Percentiles rank a stretch among this genome's conserved stretches.
Evolutionary conservation across 2,113 vertebrate species (phyloP).

Genomic region (Microcebus tavaratra): DNA sequence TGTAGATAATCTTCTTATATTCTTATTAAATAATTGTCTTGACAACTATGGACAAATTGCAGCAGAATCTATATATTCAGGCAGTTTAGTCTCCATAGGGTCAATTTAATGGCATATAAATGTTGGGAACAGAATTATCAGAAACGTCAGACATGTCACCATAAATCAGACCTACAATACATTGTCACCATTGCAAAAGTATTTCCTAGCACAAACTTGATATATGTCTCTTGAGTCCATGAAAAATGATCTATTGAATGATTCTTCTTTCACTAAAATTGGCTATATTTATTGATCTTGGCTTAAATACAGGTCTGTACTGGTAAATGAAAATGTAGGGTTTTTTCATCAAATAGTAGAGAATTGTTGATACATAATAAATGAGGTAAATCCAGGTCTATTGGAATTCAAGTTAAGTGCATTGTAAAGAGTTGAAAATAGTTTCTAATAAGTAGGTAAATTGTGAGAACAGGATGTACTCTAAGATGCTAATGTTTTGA

Average conservation of each 20-base stretch:
- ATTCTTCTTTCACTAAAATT: constrained; percentile 47
- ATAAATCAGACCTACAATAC: background rate
- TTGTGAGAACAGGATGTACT: background rate
- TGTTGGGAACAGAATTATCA: background rate
- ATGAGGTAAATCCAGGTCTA: background rate
- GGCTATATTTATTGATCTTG: background rate
- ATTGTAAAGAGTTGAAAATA: background rate
- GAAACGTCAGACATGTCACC: background rate
- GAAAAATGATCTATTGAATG: background rate
- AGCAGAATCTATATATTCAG: background rate
- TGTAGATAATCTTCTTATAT: background rate
- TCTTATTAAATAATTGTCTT: background rate
- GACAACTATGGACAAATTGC: constrained; percentile 3
- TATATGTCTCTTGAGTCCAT: background rate
- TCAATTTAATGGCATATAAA: constrained; percentile 41
- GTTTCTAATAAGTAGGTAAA: background rate
- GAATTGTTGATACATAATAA: background rate
- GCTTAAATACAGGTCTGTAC: background rate
- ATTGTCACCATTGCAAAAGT: background rate
- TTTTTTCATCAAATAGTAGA: background rate
- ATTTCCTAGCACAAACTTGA: constrained; percentile 12
- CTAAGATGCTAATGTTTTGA: background rate
- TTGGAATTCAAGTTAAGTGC: background rate
- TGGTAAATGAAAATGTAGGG: background rate
- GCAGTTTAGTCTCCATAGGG: background rate